Base-by-base conservation (phyloP, 1,140 invertebrate species). In the Carcinoscorpius rotundicauda region DNA sequence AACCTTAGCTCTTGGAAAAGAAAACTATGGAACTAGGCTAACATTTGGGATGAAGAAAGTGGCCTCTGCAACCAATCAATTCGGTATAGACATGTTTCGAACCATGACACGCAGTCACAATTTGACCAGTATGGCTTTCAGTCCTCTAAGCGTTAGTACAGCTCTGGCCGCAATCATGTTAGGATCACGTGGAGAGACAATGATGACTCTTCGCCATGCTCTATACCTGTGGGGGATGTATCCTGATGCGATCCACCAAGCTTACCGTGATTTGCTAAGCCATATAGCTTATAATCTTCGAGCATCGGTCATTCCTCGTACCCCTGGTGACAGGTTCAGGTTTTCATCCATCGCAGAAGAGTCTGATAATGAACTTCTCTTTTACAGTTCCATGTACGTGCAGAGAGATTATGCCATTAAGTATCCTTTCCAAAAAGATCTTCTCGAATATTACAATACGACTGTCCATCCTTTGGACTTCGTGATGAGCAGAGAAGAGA, bases 1-100 rank as follows among this genome's bases (percentile, higher is more conserved):
- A 29, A 29, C 29, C 29, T 29, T 29, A 29, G 29, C 29, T 29
- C 29, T 29, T 29, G 29, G 29, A 29, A 29, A 29, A 29, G 29
- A 29, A 29, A 29, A 29, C 29, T 29, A 29, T 29, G 29, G 29
- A 29, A 29, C 29, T 29, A 29, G 29, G 29, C 29, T 65, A 6
- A 68, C 69, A 5, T 73, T 71, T 61, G 71, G 71, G 5, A 71
- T 73, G 70, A 29, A 72, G 5, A 73, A 72, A 64, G 62, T 73
- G 8, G 71, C 73, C 4, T 68, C 70, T 53, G 70, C 72, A 0
- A 71, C 70, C 5, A 73, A 73, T 62, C 73, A 73, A 57, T 73
- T 73, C 57, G 73, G 73, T 29, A 62, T 73, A 9, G 73, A 73
- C 66, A 52, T 73, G 4, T 64, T 71, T 29, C 64, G 72, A 57